These are phyloP conservation scores for Callinectes sapidus DNA, from an alignment of 2,888 invertebrate species.

Conservation along the genomic window DNA sequence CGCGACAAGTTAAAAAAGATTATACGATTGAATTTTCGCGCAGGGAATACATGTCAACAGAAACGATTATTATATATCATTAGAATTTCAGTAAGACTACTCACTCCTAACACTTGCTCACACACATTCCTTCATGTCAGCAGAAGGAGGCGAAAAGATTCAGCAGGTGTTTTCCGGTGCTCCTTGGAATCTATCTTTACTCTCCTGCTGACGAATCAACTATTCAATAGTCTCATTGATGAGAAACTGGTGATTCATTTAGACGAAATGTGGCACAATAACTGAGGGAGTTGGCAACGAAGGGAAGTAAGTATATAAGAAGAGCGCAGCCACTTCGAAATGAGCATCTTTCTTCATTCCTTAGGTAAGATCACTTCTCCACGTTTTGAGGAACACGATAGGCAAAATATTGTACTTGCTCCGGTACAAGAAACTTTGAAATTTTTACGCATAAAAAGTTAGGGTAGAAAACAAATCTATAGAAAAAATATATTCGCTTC, in stretches of 20 bases:
- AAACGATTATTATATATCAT: no score
- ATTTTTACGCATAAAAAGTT: no score
- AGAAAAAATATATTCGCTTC: no score
- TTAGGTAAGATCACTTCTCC: neutral
- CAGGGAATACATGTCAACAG: no score
- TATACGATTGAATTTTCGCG: no score
- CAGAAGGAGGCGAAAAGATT: neutral
- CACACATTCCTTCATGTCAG: neutral
- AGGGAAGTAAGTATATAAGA: neutral
- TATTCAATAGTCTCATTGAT: neutral
- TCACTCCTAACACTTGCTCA: neutral
- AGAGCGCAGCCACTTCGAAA: neutral
- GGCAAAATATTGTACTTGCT: neutral
- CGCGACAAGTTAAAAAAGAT: no score
- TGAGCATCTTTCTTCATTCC: neutral
- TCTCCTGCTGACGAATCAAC: neutral
- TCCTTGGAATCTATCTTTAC: neutral
- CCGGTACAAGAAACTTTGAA: no score
- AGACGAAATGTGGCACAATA: neutral
- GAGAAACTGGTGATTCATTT: neutral
- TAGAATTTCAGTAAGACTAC: no score
- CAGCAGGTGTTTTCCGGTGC: neutral
- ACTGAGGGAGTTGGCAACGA: neutral
- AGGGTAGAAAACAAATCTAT: no score
- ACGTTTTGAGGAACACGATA: neutral